These are phyloP conservation scores for Pipistrellus pipistrellus DNA, from an alignment of 2,797 vertebrate species.

Conservation along the genomic window DNA sequence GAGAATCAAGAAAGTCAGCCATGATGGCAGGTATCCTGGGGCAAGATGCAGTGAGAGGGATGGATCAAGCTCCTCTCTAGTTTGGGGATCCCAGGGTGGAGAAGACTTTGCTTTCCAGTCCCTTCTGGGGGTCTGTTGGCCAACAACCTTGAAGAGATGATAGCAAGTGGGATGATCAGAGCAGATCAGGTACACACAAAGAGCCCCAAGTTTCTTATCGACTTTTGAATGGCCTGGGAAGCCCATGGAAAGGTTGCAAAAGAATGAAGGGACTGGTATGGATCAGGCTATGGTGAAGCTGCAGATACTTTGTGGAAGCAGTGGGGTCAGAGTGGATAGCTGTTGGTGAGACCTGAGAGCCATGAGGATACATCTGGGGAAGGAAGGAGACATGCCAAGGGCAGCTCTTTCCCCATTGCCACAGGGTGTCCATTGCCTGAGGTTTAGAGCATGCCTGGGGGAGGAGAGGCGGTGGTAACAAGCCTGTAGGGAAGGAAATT, in stretches of 20 bases:
- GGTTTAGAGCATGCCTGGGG: rapidly evolving
- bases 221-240: neutral
- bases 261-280: neutral
- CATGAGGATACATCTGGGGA: neutral
- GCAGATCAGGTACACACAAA: neutral
- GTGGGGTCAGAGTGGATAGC: neutral
- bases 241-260: neutral
- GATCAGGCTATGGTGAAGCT: neutral
- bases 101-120: neutral
- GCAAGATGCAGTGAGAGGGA: neutral
- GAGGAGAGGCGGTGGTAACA: neutral
- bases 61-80: neutral
- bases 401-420: neutral
- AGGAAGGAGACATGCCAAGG: neutral
- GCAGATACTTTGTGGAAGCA: neutral
- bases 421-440: rapidly evolving
- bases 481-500: too few species aligned
- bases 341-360: neutral
- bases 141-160: neutral
- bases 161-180: neutral
- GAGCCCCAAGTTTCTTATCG: neutral
- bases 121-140: neutral
- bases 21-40: neutral
- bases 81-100: neutral
- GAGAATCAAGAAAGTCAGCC: neutral